Conservation (phyloP, 1,140 invertebrate genomes). For the Achatina immaculata region DNA sequence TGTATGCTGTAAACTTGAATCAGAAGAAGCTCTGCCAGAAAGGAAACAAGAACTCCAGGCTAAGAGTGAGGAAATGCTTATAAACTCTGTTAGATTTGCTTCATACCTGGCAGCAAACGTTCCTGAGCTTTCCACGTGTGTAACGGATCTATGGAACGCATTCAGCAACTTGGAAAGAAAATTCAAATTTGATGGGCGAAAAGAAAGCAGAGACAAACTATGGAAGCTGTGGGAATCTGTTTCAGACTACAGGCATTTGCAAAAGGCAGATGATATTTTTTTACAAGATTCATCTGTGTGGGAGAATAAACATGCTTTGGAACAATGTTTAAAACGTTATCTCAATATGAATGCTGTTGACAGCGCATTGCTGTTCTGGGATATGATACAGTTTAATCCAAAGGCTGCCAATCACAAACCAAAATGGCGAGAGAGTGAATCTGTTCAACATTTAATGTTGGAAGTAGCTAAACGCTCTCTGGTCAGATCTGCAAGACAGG, state of each 20-base stretch:
- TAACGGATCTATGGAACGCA: neutral
- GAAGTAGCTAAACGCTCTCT: neutral
- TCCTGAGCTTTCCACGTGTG: neutral
- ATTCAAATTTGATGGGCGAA: neutral
- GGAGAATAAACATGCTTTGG: neutral
- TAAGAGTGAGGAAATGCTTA: neutral
- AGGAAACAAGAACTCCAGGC: neutral
- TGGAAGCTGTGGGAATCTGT: neutral
- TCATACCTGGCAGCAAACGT: neutral
- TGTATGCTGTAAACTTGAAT: neutral
- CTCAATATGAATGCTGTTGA: neutral
- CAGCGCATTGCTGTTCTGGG: neutral
- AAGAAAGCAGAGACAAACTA: neutral
- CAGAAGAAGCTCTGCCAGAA: neutral
- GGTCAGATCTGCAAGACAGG: neutral
- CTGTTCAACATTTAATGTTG: neutral
- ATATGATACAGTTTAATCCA: neutral
- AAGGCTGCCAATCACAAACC: neutral
- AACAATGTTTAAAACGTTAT: neutral
- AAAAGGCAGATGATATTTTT: neutral
- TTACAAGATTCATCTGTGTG: neutral
- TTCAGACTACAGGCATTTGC: neutral
- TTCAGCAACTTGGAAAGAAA: neutral
- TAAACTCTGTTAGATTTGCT: neutral
- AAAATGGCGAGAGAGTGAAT: neutral